Base-by-base conservation (phyloP, 1,140 invertebrate species). In the Euura saliciscinereae region DNA sequence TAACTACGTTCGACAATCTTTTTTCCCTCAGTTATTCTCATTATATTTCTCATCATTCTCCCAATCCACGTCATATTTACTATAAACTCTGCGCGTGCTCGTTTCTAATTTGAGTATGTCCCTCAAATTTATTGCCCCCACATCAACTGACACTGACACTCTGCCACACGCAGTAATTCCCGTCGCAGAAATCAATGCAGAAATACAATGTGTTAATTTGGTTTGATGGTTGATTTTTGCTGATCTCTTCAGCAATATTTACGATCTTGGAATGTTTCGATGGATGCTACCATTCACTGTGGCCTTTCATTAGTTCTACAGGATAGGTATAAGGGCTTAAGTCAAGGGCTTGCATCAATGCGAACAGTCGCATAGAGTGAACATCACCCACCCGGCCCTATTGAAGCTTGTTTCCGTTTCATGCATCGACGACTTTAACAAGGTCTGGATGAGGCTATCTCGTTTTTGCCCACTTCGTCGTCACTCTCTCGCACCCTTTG, bases 391-490 rank as follows among this genome's bases (percentile, higher is more conserved):
- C 3, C 51, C 6, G 13, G 10, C 51, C 2, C 2, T 59, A n/a
- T 59, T 59, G 51, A 59, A 59, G 51, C 3, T 28, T 59, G 51
- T n/a, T 59, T 72, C 66, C 71, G 76, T 76, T 77, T 77, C 73
- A 77, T 68, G 78, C 69, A 75, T 70, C 68, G 44, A n/a, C 65
- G 73, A 67, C 73, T 64, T 65, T 72, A 69, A 77, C 74, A 74
- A 59, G 59, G 67, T 69, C 66, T 28, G 66, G 59, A 45, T 64
- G 46, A 66, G 65, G 28, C 77, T 64, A 46, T 64, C 64, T 65
- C 64, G 71, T 13, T 45, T 68, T 69, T 44, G 11, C 44, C 46
- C 71, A 67, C 66, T 13, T 10, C 13, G 59, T 13, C 13, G 8
- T 64, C 59, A 10, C 59, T 64, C 43, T 67, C 66, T 67, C 66